A percentile compares a stretch with the other conserved stretches of the same genome.
phyloP scores from a whole-genome alignment of 2,113 vertebrate species.

The Cichladusa arquata region DNA sequence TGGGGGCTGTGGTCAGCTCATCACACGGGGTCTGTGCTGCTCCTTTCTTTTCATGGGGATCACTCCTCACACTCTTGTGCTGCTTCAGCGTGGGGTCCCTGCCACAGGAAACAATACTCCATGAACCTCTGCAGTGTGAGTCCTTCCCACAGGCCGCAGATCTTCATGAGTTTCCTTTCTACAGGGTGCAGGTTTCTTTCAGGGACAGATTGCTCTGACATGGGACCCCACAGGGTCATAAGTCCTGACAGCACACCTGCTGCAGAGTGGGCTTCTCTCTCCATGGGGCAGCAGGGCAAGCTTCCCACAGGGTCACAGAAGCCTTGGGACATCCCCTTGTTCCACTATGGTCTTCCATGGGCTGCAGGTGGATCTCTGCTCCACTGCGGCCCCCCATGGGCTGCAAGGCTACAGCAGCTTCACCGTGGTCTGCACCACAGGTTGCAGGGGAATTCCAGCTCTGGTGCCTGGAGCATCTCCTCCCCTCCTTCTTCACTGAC shows the following conservation, averaged over 20 bases:
- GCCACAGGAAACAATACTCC: not conserved
- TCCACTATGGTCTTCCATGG: fast-evolving
- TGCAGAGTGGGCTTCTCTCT: fast-evolving
- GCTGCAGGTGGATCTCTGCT: not conserved
- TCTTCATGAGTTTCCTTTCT: not conserved
- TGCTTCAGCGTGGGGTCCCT: not conserved
- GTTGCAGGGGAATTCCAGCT: not conserved
- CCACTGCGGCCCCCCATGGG: fast-evolving
- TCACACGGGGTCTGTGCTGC: not conserved
- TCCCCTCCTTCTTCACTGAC: not conserved
- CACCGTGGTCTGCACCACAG: fast-evolving
- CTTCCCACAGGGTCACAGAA: not conserved
- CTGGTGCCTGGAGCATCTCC: fast-evolving
- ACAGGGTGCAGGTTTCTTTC: not conserved
- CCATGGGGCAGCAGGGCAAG: fast-evolving
- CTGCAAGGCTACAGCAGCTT: not conserved
- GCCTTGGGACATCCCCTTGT: not conserved
- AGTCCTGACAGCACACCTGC: not conserved
- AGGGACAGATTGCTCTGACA: not conserved
- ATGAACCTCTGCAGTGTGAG: fast-evolving
- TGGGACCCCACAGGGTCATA: fast-evolving
- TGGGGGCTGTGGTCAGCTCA: not conserved
- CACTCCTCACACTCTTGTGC: not conserved
- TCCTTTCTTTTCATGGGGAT: not conserved
- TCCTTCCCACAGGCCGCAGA: not conserved